Percentiles rank a stretch among this genome's conserved stretches.
These are phyloP conservation scores for Hyphantria cunea DNA, from an alignment of 1,140 invertebrate genomes.

Conservation along the genomic window DNA sequence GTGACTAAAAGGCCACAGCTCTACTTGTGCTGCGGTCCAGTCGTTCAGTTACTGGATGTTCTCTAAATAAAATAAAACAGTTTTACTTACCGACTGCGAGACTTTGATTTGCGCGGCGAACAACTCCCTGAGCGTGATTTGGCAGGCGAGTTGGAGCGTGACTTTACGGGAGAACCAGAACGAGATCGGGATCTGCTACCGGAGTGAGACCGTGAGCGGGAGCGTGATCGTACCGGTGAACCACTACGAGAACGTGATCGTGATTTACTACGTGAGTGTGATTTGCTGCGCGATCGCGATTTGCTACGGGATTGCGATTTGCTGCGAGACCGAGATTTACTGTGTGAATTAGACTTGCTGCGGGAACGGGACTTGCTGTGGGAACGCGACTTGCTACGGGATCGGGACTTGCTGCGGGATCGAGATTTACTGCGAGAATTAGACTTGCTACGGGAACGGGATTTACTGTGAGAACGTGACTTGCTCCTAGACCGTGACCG, in stretches of 20 bases:
- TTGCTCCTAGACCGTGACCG: constrained; percentile 21
- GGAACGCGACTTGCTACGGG: constrained; percentile 20
- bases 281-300: constrained; percentile 37
- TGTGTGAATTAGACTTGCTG: constrained; percentile 24
- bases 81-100: constrained; percentile 6
- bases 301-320: constrained; percentile 39
- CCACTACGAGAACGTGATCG: constrained; percentile 8
- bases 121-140: constrained; percentile 31
- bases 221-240: neutral
- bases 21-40: too few species aligned
- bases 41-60: too few species aligned
- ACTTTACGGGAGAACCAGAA: neutral
- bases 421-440: too few species aligned
- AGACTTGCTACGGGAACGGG: constrained; percentile 30
- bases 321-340: constrained; percentile 39
- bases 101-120: constrained; percentile 29
- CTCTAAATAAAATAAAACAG: too few species aligned
- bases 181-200: neutral
- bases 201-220: neutral
- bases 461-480: constrained; percentile 39
- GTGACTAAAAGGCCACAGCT: too few species aligned
- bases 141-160: neutral
- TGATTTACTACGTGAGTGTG: constrained; percentile 43
- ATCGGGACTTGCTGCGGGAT: constrained; percentile 24
- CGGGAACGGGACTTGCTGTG: constrained; percentile 36